Base-by-base conservation (phyloP, 2,888 invertebrate genomes). In the Watsonalla cultraria region DNA sequence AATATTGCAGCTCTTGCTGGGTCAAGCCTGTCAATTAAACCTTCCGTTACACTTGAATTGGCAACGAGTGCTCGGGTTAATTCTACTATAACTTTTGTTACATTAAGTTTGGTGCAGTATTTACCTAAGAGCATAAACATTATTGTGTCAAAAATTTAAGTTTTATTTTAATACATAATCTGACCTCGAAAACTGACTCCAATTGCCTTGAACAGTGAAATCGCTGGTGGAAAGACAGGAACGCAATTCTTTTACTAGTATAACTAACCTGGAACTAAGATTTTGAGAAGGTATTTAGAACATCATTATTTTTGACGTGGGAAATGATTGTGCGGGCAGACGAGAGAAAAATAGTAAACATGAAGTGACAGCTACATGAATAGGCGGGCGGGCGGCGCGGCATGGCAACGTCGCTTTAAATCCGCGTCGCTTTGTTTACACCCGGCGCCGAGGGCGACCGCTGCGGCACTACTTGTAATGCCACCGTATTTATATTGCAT, bases 371-470 rank as follows among this genome's bases (percentile, higher is more conserved):
- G 73, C 64, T 65, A 60, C 60, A 60, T 63, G 66, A 60, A 67
- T 59, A 65, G 60, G 51, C 51, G 52, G 63, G 69, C 61, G 64
- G 66, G 70, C 58, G 59, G 66, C 61, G 66, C 76, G 73, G 74
- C 66, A 74, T 70, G 83, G 83, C 84, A 81, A 82, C 82, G 82
- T 78, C 54, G 54, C 51, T 59, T 66, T 60, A 70, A 70, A 72
- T 76, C 72, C 70, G 77, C 77, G 76, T 74, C 82, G 83, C 72
- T 81, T 86, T 86, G 85, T 86, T 86, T 86, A 86, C 86, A 80
- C 78, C 69, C 65, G 64, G 59, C 65, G 59, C 65, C 75, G 80
- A 78, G 78, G 76, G 70, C 68, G 71, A 71, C 72, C 70, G 76
- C 74, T 70, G 70, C 72, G 72, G 70, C 66, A 68, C 72, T 67